Base-by-base conservation (phyloP, 2,888 invertebrate genomes). In the Tenthredo amoena region DNA sequence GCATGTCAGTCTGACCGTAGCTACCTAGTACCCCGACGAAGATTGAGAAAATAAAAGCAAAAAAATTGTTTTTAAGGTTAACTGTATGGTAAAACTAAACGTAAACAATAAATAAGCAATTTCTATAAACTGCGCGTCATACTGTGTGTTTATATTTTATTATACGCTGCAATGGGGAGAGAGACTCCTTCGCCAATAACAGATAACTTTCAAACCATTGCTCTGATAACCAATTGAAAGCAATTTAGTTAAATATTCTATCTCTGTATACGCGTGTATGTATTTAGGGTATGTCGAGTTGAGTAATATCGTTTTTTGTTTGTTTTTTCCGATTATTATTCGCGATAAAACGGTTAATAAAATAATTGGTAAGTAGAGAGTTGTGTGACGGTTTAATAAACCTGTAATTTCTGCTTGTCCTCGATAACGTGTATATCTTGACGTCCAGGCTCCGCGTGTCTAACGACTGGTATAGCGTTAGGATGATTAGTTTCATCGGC, bases 391-490 rank as follows among this genome's bases (percentile, higher is more conserved):
- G 68, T 18, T 68, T 31, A 34, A 15, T 74, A 21, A 21, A 93
- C 93, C 91, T 95, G 95, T 85, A 98, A 94, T 87, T 97, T 97
- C 88, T 96, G 96, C 88, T 97, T 96, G 92, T 98, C 98, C 89
- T 96, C 96, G 37, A 97, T 94, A 87, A 96, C 94, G 92, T 97
- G 97, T 62, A 97, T 96, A 93, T 98, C 97, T 85, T 91, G 91
- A 89, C 92, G 90, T 65, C 87, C 88, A n/a, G 88, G 86, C 77
- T 90, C 90, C 85, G 89, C 91, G 65, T 86, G 88, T 85, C 90
- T 89, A 62, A 89, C 91, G 18, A 88, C 87, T 62, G 90, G 90
- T 68, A 91, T 86, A 21, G 86, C 89, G 85, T 91, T 91, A 31
- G 85, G 85, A 71, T 83, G 85, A 58, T 76, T 88, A 7, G 88